Evolutionary conservation across 2,113 vertebrate species (phyloP).

Genomic region (Meriones unguiculatus): DNA sequence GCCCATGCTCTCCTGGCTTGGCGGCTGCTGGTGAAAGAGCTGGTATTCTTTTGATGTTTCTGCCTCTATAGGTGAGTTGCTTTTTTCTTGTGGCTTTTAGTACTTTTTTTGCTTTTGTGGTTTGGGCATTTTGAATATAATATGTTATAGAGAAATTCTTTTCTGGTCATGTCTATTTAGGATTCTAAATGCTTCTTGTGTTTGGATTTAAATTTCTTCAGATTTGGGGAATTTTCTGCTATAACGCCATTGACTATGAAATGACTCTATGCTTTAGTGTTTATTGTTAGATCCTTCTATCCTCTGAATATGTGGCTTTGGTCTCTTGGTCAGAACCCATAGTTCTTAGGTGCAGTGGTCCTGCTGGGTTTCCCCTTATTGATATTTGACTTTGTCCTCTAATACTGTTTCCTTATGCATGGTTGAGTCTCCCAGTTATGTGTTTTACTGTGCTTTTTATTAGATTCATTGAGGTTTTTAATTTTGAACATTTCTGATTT

Average conservation of each 20-base stretch:
- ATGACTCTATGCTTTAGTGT: neutral
- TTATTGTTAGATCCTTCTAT: neutral
- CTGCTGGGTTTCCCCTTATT: neutral
- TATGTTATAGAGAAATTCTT: neutral
- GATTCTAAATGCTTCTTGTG: neutral
- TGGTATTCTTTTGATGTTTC: neutral
- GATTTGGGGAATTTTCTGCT: neutral
- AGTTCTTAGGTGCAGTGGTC: neutral
- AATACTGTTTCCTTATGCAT: neutral
- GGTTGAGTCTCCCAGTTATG: neutral
- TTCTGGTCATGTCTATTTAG: neutral
- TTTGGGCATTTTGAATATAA: neutral
- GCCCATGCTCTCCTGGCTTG: neutral
- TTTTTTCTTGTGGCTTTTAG: neutral
- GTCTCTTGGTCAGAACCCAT: too few species aligned
- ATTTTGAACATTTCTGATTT: neutral
- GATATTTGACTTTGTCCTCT: neutral
- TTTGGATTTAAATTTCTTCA: neutral
- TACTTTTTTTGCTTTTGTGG: neutral
- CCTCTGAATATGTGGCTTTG: neutral
- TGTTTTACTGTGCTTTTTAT: neutral
- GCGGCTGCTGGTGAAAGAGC: neutral
- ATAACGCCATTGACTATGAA: neutral
- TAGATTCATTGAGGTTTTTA: neutral
- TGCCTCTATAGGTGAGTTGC: neutral